Conservation (phyloP, 2,113 vertebrate species). For the Panurus biarmicus region DNA sequence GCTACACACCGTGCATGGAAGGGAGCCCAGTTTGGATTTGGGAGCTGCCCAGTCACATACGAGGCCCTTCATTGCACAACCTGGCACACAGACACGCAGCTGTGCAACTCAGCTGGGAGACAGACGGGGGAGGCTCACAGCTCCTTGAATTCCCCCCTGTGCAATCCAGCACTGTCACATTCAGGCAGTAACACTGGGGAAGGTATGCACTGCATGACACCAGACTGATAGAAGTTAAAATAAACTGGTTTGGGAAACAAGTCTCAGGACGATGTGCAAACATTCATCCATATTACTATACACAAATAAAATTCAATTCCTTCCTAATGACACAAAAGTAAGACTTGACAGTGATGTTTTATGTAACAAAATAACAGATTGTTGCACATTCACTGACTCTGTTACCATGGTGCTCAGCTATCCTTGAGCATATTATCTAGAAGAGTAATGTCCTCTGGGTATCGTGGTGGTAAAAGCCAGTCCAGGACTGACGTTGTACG, state of each 20-base stretch:
- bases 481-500: not conserved
- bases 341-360: not conserved
- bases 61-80: not conserved
- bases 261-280: not conserved
- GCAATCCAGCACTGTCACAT: not conserved
- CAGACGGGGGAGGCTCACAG: accelerated
- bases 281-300: not conserved
- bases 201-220: not conserved
- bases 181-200: not conserved
- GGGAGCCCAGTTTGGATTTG: not conserved
- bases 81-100: not conserved
- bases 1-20: not conserved
- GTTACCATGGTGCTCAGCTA: slow-evolving; percentile 27
- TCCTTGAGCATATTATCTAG: not conserved
- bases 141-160: not conserved
- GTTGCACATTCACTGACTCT: not conserved
- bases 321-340: not conserved
- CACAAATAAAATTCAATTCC: not conserved
- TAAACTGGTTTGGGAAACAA: not conserved
- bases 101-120: not conserved
- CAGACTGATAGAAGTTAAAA: not conserved
- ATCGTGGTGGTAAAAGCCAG: not conserved
- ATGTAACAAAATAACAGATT: slow-evolving; percentile 23
- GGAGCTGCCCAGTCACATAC: not conserved
- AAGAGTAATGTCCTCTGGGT: not conserved